Percentiles rank a stretch among this genome's conserved stretches.
These are phyloP conservation scores for Saguinus midas DNA, from an alignment of 2,113 vertebrate genomes.

Conservation along the genomic window DNA sequence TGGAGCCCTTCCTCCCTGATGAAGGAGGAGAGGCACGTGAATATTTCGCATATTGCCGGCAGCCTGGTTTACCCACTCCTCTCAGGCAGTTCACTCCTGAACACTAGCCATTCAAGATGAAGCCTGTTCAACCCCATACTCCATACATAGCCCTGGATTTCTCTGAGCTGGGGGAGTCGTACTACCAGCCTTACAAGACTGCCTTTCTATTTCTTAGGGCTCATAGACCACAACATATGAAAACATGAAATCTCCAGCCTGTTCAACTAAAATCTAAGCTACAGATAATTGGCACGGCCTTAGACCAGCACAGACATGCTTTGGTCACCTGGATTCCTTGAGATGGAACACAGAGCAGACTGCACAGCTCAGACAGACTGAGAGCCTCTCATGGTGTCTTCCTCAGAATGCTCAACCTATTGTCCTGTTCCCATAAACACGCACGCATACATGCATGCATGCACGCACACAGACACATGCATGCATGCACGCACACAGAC, in stretches of 20 bases:
- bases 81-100: background rate
- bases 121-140: background rate
- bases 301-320: background rate
- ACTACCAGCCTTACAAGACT: background rate
- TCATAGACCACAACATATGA: background rate
- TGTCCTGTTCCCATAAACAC: background rate
- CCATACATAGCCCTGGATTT: background rate
- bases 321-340: background rate
- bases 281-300: background rate
- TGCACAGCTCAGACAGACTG: background rate
- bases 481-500: rapidly evolving
- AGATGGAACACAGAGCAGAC: background rate
- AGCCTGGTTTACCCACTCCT: background rate
- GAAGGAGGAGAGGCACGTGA: background rate
- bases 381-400: background rate
- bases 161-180: background rate
- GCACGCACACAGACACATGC: rapidly evolving
- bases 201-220: background rate
- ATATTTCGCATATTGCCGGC: background rate
- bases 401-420: background rate
- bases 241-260: background rate
- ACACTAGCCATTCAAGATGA: background rate
- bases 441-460: rapidly evolving
- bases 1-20: background rate
- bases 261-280: background rate